A percentile compares a stretch with the other conserved stretches of the same genome.
phyloP scores from a whole-genome alignment of 1,140 invertebrate genomes.

The Caerostris extrusa region DNA sequence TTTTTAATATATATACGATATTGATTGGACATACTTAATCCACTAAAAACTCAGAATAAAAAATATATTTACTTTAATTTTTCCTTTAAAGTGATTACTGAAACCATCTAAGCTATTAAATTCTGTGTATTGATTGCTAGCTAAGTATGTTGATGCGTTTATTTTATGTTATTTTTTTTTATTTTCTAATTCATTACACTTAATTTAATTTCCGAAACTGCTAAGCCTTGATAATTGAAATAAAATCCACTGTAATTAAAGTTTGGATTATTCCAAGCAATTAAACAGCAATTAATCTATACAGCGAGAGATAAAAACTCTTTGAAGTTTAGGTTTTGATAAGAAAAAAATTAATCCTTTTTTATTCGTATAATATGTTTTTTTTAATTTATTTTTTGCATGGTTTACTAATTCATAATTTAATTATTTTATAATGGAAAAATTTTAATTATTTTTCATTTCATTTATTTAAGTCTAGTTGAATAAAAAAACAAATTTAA shows the following conservation, averaged over 20 bases:
- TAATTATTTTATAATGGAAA: no score
- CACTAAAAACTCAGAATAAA: neutral
- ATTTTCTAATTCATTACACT: neutral
- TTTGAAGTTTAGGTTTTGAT: no score
- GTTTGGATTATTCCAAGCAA: neutral
- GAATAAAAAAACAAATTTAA: no score
- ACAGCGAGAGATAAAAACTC: neutral
- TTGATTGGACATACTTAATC: neutral
- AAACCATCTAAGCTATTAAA: neutral
- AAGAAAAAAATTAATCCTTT: no score
- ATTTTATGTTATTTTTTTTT: neutral
- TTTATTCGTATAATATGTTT: no score
- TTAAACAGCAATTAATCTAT: neutral
- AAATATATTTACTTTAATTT: neutral
- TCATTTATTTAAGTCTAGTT: no score
- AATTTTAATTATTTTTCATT: no score
- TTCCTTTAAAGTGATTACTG: neutral
- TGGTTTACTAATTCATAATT: no score
- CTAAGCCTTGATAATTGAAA: neutral
- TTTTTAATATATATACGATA: neutral
- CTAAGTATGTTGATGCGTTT: neutral
- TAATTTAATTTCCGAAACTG: conserved; percentile 2
- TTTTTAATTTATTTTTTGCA: no score
- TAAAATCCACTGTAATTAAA: neutral
- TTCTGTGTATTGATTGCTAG: neutral